Evolutionary conservation across 1,140 invertebrate species (phyloP).

Genomic region (Drosophila parvula): DNA sequence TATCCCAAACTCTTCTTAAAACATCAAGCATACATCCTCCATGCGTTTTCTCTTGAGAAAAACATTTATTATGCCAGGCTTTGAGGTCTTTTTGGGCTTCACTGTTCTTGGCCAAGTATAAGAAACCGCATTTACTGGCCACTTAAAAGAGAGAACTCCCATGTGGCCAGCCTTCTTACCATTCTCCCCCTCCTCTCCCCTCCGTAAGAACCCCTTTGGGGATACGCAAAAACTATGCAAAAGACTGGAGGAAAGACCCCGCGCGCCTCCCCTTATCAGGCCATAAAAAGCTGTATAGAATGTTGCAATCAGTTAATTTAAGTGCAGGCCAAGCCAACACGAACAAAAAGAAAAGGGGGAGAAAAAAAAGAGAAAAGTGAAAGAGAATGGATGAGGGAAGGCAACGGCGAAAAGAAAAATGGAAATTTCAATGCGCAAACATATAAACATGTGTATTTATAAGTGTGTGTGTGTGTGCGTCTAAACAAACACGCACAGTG

Average conservation of each 20-base stretch:
- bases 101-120: constrained; percentile 29
- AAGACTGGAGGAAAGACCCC: constrained; percentile 35
- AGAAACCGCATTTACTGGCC: constrained; percentile 70
- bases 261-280: constrained; percentile 14
- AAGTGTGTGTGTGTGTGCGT: constrained; percentile 30
- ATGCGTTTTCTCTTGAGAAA: background rate
- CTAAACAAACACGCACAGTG: constrained; percentile 76
- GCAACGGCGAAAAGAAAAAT: constrained; percentile 56
- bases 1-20: background rate
- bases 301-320: constrained; percentile 83
- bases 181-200: background rate
- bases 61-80: background rate
- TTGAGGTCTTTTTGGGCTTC: background rate
- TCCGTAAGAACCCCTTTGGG: background rate
- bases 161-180: constrained; percentile 27
- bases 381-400: constrained; percentile 18
- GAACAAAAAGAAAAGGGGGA: constrained; percentile 35
- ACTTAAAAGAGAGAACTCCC: constrained; percentile 73
- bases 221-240: constrained; percentile 53
- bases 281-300: constrained; percentile 80
- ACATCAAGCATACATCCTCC: no score
- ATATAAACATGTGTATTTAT: constrained; percentile 36
- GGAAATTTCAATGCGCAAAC: constrained; percentile 77
- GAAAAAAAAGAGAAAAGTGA: constrained; percentile 21
- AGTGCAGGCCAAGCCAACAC: constrained; percentile 68